A percentile compares a stretch with the other conserved stretches of the same genome.
Conservation (phyloP, 2,113 vertebrate genomes). For the Micronycteris hirsuta region DNA sequence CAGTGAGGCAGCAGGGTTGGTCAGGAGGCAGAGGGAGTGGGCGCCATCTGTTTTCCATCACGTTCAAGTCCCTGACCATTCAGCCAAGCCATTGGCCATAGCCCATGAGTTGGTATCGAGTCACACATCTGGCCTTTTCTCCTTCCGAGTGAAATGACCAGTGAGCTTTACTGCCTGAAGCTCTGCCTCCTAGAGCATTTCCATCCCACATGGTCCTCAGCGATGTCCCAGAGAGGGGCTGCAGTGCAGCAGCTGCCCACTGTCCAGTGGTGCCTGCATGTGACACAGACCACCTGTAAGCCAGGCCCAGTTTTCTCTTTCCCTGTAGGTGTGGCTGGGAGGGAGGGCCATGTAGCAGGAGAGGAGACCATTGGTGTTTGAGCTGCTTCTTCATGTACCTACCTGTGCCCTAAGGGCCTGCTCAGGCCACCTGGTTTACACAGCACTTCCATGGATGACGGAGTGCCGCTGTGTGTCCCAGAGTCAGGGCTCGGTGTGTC, state of each 20-base stretch:
- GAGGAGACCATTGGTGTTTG: too few relatives aligned
- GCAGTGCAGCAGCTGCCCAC: not conserved
- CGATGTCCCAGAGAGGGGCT: not conserved
- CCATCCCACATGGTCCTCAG: not conserved
- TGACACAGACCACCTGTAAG: not conserved
- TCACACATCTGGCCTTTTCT: not conserved
- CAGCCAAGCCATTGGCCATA: not conserved
- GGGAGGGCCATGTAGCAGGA: too few relatives aligned
- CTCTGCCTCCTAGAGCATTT: not conserved
- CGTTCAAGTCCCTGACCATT: not conserved
- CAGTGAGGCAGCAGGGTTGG: too few relatives aligned
- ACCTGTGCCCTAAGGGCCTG: too few relatives aligned
- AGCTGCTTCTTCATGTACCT: too few relatives aligned
- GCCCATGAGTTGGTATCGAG: not conserved
- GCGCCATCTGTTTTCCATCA: not conserved
- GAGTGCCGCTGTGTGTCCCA: too few relatives aligned
- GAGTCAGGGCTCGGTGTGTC: too few relatives aligned
- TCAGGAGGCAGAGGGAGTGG: too few relatives aligned
- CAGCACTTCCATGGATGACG: too few relatives aligned
- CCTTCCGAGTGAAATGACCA: not conserved
- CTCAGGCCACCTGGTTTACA: too few relatives aligned
- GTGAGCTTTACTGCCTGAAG: not conserved
- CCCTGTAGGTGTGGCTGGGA: too few relatives aligned
- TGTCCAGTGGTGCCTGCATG: not conserved
- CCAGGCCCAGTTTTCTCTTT: not conserved